Evolutionary conservation across 2,797 vertebrate species (phyloP).

Genomic region (Ctenochaetus hawaiiensis): DNA sequence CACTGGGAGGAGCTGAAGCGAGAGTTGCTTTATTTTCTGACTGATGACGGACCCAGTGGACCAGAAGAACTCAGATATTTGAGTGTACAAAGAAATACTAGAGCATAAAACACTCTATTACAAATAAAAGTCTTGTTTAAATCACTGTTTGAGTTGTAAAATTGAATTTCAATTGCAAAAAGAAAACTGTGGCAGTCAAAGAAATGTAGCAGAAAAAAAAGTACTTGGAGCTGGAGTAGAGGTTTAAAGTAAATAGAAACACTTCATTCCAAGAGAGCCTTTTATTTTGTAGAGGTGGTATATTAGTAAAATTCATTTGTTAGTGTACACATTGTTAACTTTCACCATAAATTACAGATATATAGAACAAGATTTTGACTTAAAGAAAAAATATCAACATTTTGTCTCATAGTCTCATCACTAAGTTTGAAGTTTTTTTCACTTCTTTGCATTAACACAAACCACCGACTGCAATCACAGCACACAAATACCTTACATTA

Average conservation of each 20-base stretch:
- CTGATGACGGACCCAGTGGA: neutral
- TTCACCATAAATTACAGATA: neutral
- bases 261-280: no score
- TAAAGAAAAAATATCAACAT: neutral
- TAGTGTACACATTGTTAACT: neutral
- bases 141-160: neutral
- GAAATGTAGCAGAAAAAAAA: no score
- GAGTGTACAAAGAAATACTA: neutral
- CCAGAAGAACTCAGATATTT: neutral
- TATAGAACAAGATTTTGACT: neutral
- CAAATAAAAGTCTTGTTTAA: neutral
- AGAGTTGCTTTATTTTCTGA: slow-evolving; percentile 27
- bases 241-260: no score
- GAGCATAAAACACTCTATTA: neutral
- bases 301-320: no score
- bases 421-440: neutral
- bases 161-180: neutral
- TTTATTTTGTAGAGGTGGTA: no score
- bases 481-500: neutral
- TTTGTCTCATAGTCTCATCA: neutral
- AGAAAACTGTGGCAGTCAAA: neutral
- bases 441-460: neutral
- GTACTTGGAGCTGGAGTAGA: no score
- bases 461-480: neutral
- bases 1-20: neutral